A percentile compares a stretch with the other conserved stretches of the same genome.
phyloP scores from a whole-genome alignment of 1,140 invertebrate species.

The Goniozus legneri region DNA sequence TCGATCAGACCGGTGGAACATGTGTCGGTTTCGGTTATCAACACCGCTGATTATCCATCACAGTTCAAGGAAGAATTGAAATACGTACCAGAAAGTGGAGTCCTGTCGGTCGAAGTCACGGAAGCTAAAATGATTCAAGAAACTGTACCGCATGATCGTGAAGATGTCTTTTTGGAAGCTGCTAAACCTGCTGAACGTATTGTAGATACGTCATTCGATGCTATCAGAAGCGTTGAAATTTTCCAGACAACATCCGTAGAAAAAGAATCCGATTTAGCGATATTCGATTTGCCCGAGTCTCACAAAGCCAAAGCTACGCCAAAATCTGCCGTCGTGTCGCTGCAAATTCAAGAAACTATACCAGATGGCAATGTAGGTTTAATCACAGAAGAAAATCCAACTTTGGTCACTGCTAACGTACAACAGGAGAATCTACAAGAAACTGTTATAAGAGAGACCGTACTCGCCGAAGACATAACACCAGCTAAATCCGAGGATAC shows the following conservation, averaged over 20 bases:
- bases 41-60: slow-evolving; percentile 54
- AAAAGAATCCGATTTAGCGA: slow-evolving; percentile 56
- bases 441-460: slow-evolving; percentile 55
- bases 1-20: slow-evolving; percentile 56
- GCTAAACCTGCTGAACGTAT: slow-evolving; percentile 38
- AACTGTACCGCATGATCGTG: slow-evolving; percentile 56
- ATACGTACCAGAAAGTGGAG: slow-evolving; percentile 56
- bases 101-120: slow-evolving; percentile 48
- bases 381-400: slow-evolving; percentile 42
- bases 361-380: slow-evolving; percentile 52
- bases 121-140: slow-evolving; percentile 61
- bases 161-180: slow-evolving; percentile 42
- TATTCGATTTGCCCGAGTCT: slow-evolving; percentile 55
- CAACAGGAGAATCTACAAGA: slow-evolving; percentile 51
- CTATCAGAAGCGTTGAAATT: slow-evolving; percentile 53
- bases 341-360: slow-evolving; percentile 60
- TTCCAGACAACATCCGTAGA: slow-evolving; percentile 56
- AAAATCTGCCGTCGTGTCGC: slow-evolving; percentile 56
- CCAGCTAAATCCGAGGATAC: slow-evolving; percentile 30
- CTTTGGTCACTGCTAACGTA: slow-evolving; percentile 48
- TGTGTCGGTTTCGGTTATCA: slow-evolving; percentile 56
- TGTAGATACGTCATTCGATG: slow-evolving; percentile 44
- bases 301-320: slow-evolving; percentile 56
- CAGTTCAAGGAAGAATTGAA: slow-evolving; percentile 56
- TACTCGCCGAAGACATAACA: slow-evolving; percentile 51